A percentile compares a stretch with the other conserved stretches of the same genome.
Evolutionary conservation across 2,888 invertebrate species (phyloP).

Genomic region (Colostygia pectinataria): DNA sequence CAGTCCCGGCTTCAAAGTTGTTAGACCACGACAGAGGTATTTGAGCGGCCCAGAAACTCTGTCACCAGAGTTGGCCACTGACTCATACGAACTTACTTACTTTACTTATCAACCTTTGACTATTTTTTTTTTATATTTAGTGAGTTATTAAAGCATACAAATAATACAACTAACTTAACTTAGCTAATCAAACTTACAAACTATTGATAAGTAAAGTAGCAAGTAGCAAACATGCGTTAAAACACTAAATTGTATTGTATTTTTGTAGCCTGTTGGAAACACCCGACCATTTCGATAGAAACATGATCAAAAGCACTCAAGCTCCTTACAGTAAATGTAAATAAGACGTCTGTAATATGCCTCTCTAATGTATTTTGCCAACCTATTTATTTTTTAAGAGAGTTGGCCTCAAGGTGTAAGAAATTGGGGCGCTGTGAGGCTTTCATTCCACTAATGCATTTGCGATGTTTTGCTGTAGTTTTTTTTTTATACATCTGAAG

Average conservation of each 20-base stretch:
- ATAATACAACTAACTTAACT: too few species aligned
- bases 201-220: too few species aligned
- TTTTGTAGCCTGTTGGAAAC: background rate
- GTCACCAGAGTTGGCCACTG: too few species aligned
- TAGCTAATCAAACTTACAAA: too few species aligned
- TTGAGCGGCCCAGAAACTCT: too few species aligned
- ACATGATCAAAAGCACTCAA: slow-evolving; percentile 14
- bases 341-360: slow-evolving; percentile 12
- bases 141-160: too few species aligned
- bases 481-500: background rate
- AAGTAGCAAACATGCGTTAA: too few species aligned
- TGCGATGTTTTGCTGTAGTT: background rate
- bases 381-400: slow-evolving; percentile 19
- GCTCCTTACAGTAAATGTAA: slow-evolving; percentile 18
- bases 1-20: too few species aligned
- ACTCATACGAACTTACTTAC: too few species aligned
- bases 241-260: background rate
- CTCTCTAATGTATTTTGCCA: slow-evolving; percentile 14
- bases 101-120: too few species aligned
- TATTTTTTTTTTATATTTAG: too few species aligned
- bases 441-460: background rate
- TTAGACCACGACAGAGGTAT: too few species aligned
- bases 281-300: slow-evolving; percentile 5
- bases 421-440: slow-evolving; percentile 8
- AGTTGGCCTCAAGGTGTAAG: slow-evolving; percentile 4